These are phyloP conservation scores for Solea solea DNA, from an alignment of 2,113 vertebrate species.

Conservation along the genomic window DNA sequence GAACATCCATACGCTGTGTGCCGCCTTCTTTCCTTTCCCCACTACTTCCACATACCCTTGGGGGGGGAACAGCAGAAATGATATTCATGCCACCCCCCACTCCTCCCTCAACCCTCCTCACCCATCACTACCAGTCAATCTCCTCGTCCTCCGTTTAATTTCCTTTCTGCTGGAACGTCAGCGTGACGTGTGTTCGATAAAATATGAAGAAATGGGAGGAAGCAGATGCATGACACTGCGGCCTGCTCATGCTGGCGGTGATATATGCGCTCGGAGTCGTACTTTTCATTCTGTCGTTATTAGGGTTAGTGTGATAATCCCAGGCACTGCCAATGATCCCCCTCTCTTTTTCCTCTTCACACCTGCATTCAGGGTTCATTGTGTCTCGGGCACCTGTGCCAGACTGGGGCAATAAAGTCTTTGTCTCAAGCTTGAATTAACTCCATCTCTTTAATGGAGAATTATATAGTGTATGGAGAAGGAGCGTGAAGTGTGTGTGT, in stretches of 20 bases:
- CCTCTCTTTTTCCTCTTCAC: slow-evolving; percentile 14
- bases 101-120: slow-evolving; percentile 27
- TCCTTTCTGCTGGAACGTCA: slow-evolving; percentile 33
- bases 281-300: background rate
- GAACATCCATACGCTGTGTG: slow-evolving; percentile 69
- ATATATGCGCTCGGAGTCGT: background rate
- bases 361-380: slow-evolving; percentile 16
- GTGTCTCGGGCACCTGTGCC: slow-evolving; percentile 41
- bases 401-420: slow-evolving; percentile 44
- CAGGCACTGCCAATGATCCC: slow-evolving; percentile 11
- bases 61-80: slow-evolving; percentile 50
- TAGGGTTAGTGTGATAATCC: background rate
- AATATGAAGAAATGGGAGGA: slow-evolving; percentile 7
- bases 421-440: slow-evolving; percentile 52
- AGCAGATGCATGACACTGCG: slow-evolving; percentile 1
- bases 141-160: slow-evolving; percentile 16
- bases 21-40: slow-evolving; percentile 70
- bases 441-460: slow-evolving; percentile 35
- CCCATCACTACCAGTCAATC: slow-evolving; percentile 27
- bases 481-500: slow-evolving; percentile 32
- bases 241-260: background rate
- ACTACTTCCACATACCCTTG: slow-evolving; percentile 54
- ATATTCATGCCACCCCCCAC: slow-evolving; percentile 39
- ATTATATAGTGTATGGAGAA: slow-evolving; percentile 31
- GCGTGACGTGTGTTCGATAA: slow-evolving; percentile 22